These are phyloP conservation scores for Centropyge bicolor DNA, from an alignment of 2,797 vertebrate genomes.

Conservation along the genomic window DNA sequence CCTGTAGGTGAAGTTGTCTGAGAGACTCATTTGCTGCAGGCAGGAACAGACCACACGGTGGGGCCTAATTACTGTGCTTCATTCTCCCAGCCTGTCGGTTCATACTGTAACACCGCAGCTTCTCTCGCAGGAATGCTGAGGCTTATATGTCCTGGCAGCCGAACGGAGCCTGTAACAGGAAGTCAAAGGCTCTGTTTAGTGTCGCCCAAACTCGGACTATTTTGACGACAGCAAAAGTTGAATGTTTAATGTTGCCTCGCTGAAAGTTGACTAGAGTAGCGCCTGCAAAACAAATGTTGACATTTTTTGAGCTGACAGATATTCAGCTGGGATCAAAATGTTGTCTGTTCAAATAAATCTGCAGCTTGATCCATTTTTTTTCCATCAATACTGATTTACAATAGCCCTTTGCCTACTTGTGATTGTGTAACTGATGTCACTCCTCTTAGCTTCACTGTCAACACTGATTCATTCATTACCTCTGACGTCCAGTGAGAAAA, in stretches of 20 bases:
- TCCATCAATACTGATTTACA: not conserved
- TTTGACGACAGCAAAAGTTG: slow-evolving; percentile 24
- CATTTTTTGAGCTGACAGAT: slow-evolving; percentile 9
- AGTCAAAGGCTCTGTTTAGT: slow-evolving; percentile 44
- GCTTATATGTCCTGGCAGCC: slow-evolving; percentile 46
- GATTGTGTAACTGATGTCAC: not conserved
- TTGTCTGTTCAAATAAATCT: not conserved
- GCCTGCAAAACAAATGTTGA: not conserved
- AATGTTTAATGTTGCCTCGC: slow-evolving; percentile 20
- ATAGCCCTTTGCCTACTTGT: not conserved
- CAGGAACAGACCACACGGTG: slow-evolving; percentile 55
- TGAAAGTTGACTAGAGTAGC: not conserved
- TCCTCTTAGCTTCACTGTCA: not conserved
- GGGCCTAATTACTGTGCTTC: slow-evolving; percentile 54
- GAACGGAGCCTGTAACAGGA: slow-evolving; percentile 23
- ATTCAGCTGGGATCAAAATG: not conserved
- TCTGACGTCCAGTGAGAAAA: not conserved
- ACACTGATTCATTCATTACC: not conserved
- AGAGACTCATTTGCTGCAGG: slow-evolving; percentile 45
- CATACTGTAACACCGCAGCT: slow-evolving; percentile 34
- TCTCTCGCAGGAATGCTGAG: slow-evolving; percentile 50
- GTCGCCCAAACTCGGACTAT: not conserved
- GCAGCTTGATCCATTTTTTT: slow-evolving; percentile 2
- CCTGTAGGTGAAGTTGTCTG: slow-evolving; percentile 52
- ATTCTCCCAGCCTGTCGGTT: slow-evolving; percentile 43